Percentiles rank a stretch among this genome's conserved stretches.
Evolutionary conservation across 2,113 vertebrate genomes (phyloP).

Genomic region (Gnathonemus echidnorhynchus): DNA sequence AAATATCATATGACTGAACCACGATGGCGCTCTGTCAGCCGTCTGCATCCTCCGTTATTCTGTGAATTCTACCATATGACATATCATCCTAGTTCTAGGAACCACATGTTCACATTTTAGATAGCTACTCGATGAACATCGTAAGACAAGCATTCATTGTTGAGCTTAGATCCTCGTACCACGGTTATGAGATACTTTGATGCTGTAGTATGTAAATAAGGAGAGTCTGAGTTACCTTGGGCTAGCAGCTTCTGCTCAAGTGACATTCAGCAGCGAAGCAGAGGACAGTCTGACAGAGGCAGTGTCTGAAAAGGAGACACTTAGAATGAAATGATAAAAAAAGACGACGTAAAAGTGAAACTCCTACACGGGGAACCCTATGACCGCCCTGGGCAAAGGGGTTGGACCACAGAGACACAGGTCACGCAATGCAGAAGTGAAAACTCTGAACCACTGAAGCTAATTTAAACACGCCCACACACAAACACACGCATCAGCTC

Average conservation of each 20-base stretch:
- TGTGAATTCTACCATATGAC: not conserved
- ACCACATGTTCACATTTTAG: not conserved
- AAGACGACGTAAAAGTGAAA: not conserved
- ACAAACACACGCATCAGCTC: not conserved
- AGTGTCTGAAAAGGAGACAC: not conserved
- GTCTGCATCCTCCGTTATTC: not conserved
- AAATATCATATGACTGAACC: not conserved
- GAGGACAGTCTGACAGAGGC: not conserved
- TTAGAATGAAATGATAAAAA: not conserved
- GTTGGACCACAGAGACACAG: no score
- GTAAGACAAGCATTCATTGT: not conserved
- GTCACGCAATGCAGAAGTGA: constrained; percentile 7
- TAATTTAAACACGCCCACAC: not conserved
- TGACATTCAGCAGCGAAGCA: not conserved
- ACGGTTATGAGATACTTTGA: not conserved
- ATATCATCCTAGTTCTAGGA: not conserved
- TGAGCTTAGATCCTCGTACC: not conserved
- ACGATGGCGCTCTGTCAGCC: not conserved
- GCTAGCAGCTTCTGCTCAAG: not conserved
- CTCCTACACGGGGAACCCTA: not conserved
- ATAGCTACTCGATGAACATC: not conserved
- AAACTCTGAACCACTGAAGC: not conserved
- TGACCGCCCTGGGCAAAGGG: not conserved
- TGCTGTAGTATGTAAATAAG: not conserved
- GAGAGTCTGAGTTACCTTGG: not conserved